Percentiles rank a stretch among this genome's conserved stretches.
Evolutionary conservation across 2,888 invertebrate genomes (phyloP).

Genomic region (Patella caerulea): DNA sequence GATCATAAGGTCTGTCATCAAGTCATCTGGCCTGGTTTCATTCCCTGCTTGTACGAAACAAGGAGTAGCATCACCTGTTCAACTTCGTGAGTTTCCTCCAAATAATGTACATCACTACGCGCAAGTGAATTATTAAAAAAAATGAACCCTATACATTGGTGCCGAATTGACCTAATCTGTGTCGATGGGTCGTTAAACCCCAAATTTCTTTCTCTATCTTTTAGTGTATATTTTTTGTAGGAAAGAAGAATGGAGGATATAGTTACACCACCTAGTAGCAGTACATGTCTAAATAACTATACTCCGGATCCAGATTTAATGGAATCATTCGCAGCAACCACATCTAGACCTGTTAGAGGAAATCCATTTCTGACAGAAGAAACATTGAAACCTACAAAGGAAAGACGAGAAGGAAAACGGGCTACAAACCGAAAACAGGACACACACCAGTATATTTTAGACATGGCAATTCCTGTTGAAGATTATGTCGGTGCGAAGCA

Average conservation of each 20-base stretch:
- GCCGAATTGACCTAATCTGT: too few relatives aligned
- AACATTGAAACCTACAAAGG: not conserved
- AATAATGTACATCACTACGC: too few relatives aligned
- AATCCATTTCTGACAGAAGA: not conserved
- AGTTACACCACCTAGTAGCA: not conserved
- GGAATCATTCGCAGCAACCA: not conserved
- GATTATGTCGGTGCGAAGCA: not conserved
- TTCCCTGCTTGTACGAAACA: too few relatives aligned
- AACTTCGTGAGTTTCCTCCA: too few relatives aligned
- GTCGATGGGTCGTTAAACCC: too few relatives aligned
- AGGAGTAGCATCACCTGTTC: too few relatives aligned
- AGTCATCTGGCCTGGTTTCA: too few relatives aligned
- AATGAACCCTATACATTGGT: too few relatives aligned
- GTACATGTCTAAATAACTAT: not conserved
- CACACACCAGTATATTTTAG: not conserved
- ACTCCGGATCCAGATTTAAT: not conserved
- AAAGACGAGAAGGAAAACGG: not conserved
- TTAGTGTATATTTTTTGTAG: not conserved
- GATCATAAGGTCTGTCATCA: too few relatives aligned
- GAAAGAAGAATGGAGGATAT: conserved; percentile 2
- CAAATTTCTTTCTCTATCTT: too few relatives aligned
- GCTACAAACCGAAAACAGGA: not conserved
- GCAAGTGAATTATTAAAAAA: too few relatives aligned
- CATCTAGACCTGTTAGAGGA: not conserved
- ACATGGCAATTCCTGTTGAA: not conserved